Conservation (phyloP, 2,797 vertebrate genomes). For the Chaenodraco wilsoni region DNA sequence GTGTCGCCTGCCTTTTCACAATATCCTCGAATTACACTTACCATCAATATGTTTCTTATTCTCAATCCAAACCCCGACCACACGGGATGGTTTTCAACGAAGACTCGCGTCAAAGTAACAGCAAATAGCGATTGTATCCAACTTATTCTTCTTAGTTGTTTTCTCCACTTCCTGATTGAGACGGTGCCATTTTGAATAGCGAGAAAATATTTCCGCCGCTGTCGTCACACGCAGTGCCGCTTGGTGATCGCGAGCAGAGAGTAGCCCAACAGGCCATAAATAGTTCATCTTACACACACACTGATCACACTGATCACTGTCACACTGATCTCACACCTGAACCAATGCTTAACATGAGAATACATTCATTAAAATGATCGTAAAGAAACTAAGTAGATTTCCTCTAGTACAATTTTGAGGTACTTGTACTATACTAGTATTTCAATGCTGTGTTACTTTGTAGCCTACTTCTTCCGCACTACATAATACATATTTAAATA, state of each 20-base stretch:
- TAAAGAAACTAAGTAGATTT: neutral
- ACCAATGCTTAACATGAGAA: neutral
- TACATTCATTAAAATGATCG: neutral
- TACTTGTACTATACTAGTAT: too few relatives aligned
- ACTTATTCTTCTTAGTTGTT: conserved; percentile 80
- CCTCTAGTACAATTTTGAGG: too few relatives aligned
- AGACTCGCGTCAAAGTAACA: conserved; percentile 53
- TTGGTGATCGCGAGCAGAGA: conserved; percentile 46
- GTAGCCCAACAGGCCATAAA: conserved; percentile 38
- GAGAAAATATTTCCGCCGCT: conserved; percentile 83
- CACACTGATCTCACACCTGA: conserved; percentile 9
- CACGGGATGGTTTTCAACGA: conserved; percentile 28
- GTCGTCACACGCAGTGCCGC: conserved; percentile 71
- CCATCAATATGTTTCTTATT: conserved; percentile 52
- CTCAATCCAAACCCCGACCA: conserved; percentile 54
- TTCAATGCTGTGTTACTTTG: too few relatives aligned
- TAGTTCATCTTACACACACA: conserved; percentile 23
- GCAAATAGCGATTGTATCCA: conserved; percentile 72
- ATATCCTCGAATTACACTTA: conserved; percentile 65
- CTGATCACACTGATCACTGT: neutral
- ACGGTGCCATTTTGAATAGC: conserved; percentile 85
- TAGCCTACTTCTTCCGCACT: too few relatives aligned
- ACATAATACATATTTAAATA: too few relatives aligned
- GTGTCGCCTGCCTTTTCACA: conserved; percentile 67
- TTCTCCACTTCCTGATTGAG: conserved; percentile 82